Evolutionary conservation across 2,888 invertebrate genomes (phyloP), one percentile per base, ranked within the genome.

Genomic region (Brenthis daphne): DNA sequence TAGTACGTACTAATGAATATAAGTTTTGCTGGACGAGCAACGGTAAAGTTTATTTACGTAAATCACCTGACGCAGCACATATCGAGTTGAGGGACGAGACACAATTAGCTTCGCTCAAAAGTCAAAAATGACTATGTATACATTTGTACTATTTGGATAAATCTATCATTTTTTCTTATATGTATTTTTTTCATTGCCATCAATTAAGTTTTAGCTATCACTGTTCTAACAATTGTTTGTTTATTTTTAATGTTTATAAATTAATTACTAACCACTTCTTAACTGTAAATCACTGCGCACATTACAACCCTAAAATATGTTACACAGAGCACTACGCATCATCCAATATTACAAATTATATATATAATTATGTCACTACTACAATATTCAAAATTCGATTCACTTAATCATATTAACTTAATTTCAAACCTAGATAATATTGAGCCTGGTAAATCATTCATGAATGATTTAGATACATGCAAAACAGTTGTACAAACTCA

Each of bases 1-100:
- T 50, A n/a, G 50, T n/a, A 50, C 13, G n/a, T 1, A 3, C 50
- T 50, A 50, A 50, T 50, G n/a, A 50, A 13, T 50, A 50, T n/a
- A 50, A 50, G 50, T 50, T 50, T n/a, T 50, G 50, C 50, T 50
- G 50, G 50, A 50, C 50, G 13, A 50, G n/a, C 50, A 50, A 50
- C 14, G 50, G n/a, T 50, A 50, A 50, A 50, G n/a, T 50, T 11
- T 50, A 14, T 13, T n/a, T 50, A 13, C 50, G 50, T n/a, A 50
- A 50, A n/a, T 13, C 13, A 13, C 13, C 4, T 5, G 50, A 50
- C 50, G n/a, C n/a, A n/a, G 2, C 50, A n/a, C 50, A 50, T 50
- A 50, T 50, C 4, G 50, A 50, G n/a, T 4, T 50, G n/a, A 50
- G n/a, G 6, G 50, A 50, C n/a, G 50, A 50, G n/a, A 4, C 5